Base-by-base conservation (phyloP, 2,888 invertebrate species). In the Oxystoma pomonae region DNA sequence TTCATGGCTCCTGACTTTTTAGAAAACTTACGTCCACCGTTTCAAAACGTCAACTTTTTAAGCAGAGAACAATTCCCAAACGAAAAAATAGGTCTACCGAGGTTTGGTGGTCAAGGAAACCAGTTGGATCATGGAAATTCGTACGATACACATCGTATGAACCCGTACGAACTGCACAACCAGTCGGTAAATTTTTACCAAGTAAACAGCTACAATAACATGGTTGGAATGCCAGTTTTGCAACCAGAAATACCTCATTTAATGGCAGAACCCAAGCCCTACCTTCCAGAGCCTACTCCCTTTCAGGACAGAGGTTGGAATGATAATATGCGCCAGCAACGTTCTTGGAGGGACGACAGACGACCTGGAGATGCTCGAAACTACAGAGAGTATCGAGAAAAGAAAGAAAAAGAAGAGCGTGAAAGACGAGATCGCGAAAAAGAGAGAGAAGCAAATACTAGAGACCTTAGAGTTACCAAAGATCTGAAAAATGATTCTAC, bases 311-410 rank as follows among this genome's bases (percentile, higher is more conserved):
- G 64, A 20, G 19, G 18, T 7, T 63, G 63, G 57, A 59, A 55
- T 3, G 66, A 66, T 17, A 65, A 64, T 58, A 53, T 65, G 18
- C 59, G 63, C 20, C 35, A 35, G 35, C 3, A 12, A 12, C 35
- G 5, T 35, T 67, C 66, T 65, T 58, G 65, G 55, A 49, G 62
- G n/a, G 68, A 67, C 2, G 67, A 68, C 2, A 59, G 50, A 7
- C 64, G 67, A 20, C 60, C 63, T 7, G 59, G 70, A 50, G 71
- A 71, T 57, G 72, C 74, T 16, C 65, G 69, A 64, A 73, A 66
- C n/a, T 73, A 74, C 53, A 64, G 68, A 49, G 72, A 74, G 52
- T 70, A 69, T 56, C 66, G 69, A 49, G 72, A 73, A 59, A 70
- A 70, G 69, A 68, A 65, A n/a, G 72, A 72, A 58, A 59, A 60